A percentile compares a stretch with the other conserved stretches of the same genome.
phyloP scores from a whole-genome alignment of 2,888 invertebrate species.

The Callimorpha dominula region DNA sequence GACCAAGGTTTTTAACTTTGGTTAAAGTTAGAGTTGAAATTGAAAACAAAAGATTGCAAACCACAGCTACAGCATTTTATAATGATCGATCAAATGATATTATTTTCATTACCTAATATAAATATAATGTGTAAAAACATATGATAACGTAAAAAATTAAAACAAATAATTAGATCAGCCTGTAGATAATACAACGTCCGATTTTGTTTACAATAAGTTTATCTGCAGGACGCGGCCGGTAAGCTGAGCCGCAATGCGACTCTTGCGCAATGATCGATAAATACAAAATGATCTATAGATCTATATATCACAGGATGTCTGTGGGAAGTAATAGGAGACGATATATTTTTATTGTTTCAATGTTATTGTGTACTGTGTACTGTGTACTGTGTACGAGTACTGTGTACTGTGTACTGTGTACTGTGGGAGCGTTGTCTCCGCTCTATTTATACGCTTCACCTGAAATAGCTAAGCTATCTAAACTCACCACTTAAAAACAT shows the following conservation, averaged over 20 bases:
- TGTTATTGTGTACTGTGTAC: constrained; percentile 17
- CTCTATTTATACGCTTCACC: not conserved
- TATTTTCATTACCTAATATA: not conserved
- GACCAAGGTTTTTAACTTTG: too few relatives aligned
- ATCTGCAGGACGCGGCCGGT: constrained; percentile 50
- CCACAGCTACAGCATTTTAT: too few relatives aligned
- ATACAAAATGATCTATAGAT: constrained; percentile 45
- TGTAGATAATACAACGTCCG: constrained; percentile 37
- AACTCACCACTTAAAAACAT: too few relatives aligned
- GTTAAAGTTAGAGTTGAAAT: too few relatives aligned
- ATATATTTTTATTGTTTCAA: constrained; percentile 36
- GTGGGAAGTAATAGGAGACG: constrained; percentile 51
- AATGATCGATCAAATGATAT: too few relatives aligned
- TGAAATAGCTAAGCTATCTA: too few relatives aligned
- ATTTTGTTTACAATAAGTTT: constrained; percentile 56
- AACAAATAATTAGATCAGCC: constrained; percentile 23
- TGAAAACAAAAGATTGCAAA: too few relatives aligned
- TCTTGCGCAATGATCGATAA: constrained; percentile 58
- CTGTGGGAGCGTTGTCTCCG: not conserved
- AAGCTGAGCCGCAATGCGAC: constrained; percentile 54
- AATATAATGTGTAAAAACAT: not conserved
- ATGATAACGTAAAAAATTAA: not conserved
- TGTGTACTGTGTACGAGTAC: too few relatives aligned
- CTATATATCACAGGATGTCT: constrained; percentile 52
- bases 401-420: too few relatives aligned